These are phyloP conservation scores for Corythucha ciliata DNA, from an alignment of 2,888 invertebrate species.

Conservation along the genomic window DNA sequence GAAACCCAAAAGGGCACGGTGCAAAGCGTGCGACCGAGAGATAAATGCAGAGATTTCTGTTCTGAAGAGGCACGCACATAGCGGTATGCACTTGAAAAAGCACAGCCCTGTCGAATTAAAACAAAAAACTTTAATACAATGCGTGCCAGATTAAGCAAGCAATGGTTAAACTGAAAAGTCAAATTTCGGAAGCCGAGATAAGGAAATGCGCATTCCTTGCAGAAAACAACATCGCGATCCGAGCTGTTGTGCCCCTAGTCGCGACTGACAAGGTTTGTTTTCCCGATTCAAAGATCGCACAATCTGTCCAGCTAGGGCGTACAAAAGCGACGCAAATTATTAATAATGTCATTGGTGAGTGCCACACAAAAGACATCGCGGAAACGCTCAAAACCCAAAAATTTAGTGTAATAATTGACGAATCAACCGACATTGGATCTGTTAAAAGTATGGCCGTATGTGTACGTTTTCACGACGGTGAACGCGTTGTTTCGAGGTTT, in stretches of 20 bases:
- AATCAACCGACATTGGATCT: constrained; percentile 35
- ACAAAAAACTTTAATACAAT: too few species aligned
- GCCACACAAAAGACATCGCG: constrained; percentile 13
- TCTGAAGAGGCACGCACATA: too few species aligned
- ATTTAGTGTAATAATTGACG: constrained; percentile 36
- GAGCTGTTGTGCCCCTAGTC: constrained; percentile 27
- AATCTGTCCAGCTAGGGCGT: background rate
- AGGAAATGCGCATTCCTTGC: constrained; percentile 31
- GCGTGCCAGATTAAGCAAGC: too few species aligned
- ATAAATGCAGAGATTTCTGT: too few species aligned
- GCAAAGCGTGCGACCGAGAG: too few species aligned
- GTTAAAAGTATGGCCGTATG: constrained; percentile 31
- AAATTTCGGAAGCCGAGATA: constrained; percentile 35
- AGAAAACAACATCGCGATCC: constrained; percentile 31
- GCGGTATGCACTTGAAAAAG: too few species aligned
- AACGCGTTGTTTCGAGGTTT: background rate
- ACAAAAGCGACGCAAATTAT: background rate
- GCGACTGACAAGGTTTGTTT: constrained; percentile 26
- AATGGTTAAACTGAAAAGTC: too few species aligned
- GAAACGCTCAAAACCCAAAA: constrained; percentile 29
- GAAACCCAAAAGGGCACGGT: too few species aligned
- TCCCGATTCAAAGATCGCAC: constrained; percentile 25
- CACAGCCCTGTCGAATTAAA: too few species aligned
- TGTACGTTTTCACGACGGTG: constrained; percentile 30
- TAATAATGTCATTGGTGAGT: background rate